Evolutionary conservation across 2,888 invertebrate species (phyloP), one percentile per base, ranked within the genome.

Genomic region (Drosophila paucipuncta): DNA sequence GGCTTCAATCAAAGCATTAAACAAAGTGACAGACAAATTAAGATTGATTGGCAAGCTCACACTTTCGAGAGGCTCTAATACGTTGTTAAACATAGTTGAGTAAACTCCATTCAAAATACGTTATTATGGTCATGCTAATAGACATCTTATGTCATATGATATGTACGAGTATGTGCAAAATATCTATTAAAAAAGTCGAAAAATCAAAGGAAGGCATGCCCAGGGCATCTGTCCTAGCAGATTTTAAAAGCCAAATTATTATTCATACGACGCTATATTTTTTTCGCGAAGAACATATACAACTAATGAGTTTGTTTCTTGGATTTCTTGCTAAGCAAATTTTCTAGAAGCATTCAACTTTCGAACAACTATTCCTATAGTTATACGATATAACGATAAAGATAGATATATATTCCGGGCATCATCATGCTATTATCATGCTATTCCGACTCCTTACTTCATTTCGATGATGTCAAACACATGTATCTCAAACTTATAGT

Each of bases 21-120:
- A 35, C 53, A 33, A 66, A 60, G n/a, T 74, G 79, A 60, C 75
- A 79, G 63, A n/a, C 50, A 58, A 78, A 78, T 79, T 66, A 62
- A 70, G 63, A 70, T 66, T 74, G 77, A 78, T 79, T 68, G 62
- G 28, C 68, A 62, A 73, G 25, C 30, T 50, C n/a, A n/a, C 54
- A 47, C 33, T 22, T 28, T 37, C n/a, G 5, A 60, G n/a, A 65
- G 50, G 28, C 43, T 43, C 61, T 57, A 63, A 58, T 43, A 22
- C 25, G 43, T 33, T 43, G 39, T 43, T 50, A 68, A 70, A 55
- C 68, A 39, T 39, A 22, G 54, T 54, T 39, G 43, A 57, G 25
- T 9, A 33, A 47, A 22, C 13, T 68, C 25, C 4, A 22, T 53
- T 54, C 41, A 41, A n/a, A 22, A 22, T n/a, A 13, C 28, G 18